phyloP scores from a whole-genome alignment of 2,113 vertebrate species.

The Gallinago media region DNA sequence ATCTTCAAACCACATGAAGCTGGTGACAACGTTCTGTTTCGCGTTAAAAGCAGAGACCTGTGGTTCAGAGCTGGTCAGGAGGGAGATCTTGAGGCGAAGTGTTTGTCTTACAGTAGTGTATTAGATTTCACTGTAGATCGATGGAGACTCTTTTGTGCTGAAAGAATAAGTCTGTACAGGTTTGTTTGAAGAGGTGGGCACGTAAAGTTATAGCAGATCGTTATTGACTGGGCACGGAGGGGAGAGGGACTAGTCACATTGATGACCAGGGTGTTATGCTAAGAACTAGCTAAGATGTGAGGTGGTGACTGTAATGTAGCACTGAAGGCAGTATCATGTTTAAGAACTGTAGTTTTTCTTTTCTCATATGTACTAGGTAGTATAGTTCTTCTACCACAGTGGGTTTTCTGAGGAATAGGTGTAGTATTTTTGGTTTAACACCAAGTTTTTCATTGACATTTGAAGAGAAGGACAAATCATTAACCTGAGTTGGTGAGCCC shows the following conservation, averaged over 20 bases:
- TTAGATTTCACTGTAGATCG: background rate
- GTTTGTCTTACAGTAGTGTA: background rate
- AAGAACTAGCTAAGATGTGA: background rate
- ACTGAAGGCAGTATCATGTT: background rate
- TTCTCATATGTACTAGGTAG: background rate
- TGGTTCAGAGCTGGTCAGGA: background rate
- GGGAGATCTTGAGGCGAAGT: background rate
- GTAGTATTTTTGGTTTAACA: slow-evolving; percentile 1
- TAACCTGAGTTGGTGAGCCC: background rate
- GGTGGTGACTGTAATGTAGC: background rate
- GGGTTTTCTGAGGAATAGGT: background rate
- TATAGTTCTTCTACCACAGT: background rate
- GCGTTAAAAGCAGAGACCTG: background rate
- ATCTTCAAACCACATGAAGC: fast-evolving
- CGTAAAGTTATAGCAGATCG: background rate
- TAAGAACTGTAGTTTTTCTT: background rate
- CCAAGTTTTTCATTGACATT: background rate
- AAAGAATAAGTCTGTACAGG: background rate
- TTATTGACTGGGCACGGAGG: background rate
- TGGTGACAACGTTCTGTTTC: background rate
- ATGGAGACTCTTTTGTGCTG: background rate
- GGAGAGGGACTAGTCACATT: background rate
- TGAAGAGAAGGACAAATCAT: background rate
- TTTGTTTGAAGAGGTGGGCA: background rate
- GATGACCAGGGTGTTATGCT: background rate